A percentile compares a stretch with the other conserved stretches of the same genome.
These are phyloP conservation scores for human DNA, from an alignment of 2,113 vertebrate species.

Conservation along the genomic window DNA sequence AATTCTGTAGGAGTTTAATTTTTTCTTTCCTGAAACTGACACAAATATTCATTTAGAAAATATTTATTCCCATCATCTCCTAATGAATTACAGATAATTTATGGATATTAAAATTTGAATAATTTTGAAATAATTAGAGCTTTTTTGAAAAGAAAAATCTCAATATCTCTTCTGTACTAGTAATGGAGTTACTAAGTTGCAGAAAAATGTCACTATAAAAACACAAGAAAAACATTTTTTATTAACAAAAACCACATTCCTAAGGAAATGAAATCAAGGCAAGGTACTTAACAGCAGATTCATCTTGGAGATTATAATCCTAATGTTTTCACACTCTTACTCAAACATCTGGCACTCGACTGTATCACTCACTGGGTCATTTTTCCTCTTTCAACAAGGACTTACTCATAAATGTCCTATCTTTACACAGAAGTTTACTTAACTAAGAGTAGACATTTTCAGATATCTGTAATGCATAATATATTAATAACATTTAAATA, in stretches of 20 bases:
- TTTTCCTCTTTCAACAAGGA: neutral
- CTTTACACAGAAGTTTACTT: neutral
- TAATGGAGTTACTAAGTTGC: slow-evolving; percentile 47
- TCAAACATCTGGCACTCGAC: neutral
- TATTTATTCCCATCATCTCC: slow-evolving; percentile 9
- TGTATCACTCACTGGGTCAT: neutral
- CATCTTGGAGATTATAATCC: neutral
- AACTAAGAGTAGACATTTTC: slow-evolving; percentile 10
- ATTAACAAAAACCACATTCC: slow-evolving; percentile 25
- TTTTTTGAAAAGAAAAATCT: slow-evolving; percentile 56
- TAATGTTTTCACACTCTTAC: neutral
- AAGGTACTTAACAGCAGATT: neutral
- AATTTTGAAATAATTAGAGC: slow-evolving; percentile 64
- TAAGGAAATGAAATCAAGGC: neutral
- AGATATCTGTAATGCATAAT: neutral
- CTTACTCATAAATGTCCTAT: neutral
- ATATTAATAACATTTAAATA: neutral
- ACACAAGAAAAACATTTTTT: slow-evolving; percentile 27
- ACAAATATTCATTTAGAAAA: slow-evolving; percentile 67
- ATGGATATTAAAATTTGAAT: slow-evolving; percentile 67
- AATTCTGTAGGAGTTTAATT: slow-evolving; percentile 59
- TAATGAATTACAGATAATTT: slow-evolving; percentile 69
- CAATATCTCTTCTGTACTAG: neutral
- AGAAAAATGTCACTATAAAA: slow-evolving; percentile 49
- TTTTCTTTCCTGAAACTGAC: slow-evolving; percentile 50